Percentiles rank a stretch among this genome's conserved stretches.
Conservation (phyloP, 1,140 invertebrate species). For the Hypsibius dujardini region DNA sequence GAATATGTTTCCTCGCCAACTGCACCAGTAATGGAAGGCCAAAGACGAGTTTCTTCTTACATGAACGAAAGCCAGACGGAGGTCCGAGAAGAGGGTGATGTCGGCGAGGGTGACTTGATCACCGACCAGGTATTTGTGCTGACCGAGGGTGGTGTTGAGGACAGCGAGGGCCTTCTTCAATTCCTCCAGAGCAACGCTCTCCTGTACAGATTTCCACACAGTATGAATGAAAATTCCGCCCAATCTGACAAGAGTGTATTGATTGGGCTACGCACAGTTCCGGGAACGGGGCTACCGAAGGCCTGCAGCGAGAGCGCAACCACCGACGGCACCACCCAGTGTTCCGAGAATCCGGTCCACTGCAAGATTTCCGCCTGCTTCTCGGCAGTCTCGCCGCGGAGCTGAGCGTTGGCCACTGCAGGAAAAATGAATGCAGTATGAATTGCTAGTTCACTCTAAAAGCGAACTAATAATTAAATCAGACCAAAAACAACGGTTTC, state of each 20-base stretch:
- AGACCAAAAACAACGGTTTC: background rate
- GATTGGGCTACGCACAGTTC: background rate
- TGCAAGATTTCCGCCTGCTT: conserved; percentile 67
- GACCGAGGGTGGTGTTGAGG: conserved; percentile 63
- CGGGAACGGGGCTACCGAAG: background rate
- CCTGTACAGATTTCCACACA: background rate
- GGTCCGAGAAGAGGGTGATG: conserved; percentile 47
- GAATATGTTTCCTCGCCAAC: no score
- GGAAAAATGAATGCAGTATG: conserved; percentile 25
- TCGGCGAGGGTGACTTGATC: conserved; percentile 87
- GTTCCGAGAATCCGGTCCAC: conserved; percentile 69
- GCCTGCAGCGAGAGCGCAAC: background rate
- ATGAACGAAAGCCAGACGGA: background rate
- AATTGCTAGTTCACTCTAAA: no score
- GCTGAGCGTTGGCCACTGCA: conserved; percentile 60
- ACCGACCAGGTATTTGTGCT: conserved; percentile 77
- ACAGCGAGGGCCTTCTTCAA: conserved; percentile 51
- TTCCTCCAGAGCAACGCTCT: conserved; percentile 54
- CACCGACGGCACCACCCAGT: conserved; percentile 1
- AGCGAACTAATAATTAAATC: no score
- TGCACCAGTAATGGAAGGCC: no score
- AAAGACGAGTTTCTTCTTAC: no score
- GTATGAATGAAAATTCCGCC: background rate
- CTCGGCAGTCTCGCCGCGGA: conserved; percentile 49
- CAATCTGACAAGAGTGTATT: background rate